Percentiles rank a stretch among this genome's conserved stretches.
Evolutionary conservation across 2,888 invertebrate genomes (phyloP).

Genomic region (Plagodis dolabraria): DNA sequence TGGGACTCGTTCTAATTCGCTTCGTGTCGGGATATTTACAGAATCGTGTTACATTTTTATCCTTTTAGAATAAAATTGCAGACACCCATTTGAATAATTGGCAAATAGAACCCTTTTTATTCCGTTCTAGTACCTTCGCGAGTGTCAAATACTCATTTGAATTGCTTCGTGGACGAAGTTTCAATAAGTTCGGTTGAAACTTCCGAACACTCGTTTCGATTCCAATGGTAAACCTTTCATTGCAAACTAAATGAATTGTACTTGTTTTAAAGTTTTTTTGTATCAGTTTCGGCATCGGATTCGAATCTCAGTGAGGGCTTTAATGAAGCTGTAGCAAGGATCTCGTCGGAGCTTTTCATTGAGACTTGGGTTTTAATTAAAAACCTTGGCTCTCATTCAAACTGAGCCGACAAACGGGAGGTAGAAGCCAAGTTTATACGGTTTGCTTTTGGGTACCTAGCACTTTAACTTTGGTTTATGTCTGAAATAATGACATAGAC

Average conservation of each 20-base stretch:
- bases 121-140: slow-evolving; percentile 41
- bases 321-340: slow-evolving; percentile 63
- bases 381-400: slow-evolving; percentile 55
- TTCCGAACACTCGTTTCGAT: slow-evolving; percentile 49
- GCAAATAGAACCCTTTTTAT: slow-evolving; percentile 57
- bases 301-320: slow-evolving; percentile 56
- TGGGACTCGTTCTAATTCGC: slow-evolving; percentile 63
- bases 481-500: too few species aligned
- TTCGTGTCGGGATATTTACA: slow-evolving; percentile 60
- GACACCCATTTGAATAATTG: slow-evolving; percentile 64
- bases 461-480: too few species aligned
- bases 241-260: slow-evolving; percentile 70
- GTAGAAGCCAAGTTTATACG: slow-evolving; percentile 31
- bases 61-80: slow-evolving; percentile 58
- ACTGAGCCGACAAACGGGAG: slow-evolving; percentile 46
- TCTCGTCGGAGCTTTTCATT: slow-evolving; percentile 46
- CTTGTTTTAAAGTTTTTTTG: slow-evolving; percentile 71
- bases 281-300: slow-evolving; percentile 61
- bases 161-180: slow-evolving; percentile 48
- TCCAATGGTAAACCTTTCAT: slow-evolving; percentile 61
- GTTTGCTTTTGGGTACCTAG: too few species aligned
- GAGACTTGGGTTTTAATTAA: slow-evolving; percentile 70
- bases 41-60: slow-evolving; percentile 61
- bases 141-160: slow-evolving; percentile 55
- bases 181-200: slow-evolving; percentile 49